Percentiles rank a stretch among this genome's conserved stretches.
Evolutionary conservation across 2,888 invertebrate species (phyloP).

Genomic region (Cerastoderma edule): DNA sequence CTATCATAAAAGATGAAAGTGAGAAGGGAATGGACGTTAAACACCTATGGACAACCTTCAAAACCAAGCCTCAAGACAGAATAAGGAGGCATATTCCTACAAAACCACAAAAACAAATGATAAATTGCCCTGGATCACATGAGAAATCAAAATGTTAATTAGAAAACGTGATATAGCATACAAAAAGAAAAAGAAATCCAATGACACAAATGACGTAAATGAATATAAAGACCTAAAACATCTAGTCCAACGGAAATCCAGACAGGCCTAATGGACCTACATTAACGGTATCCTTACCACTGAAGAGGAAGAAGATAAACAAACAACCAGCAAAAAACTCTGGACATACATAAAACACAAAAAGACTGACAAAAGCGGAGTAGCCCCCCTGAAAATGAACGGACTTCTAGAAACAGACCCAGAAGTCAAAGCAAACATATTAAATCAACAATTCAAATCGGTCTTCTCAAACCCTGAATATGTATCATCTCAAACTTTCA

Average conservation of each 20-base stretch:
- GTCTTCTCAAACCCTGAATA: slow-evolving; percentile 13
- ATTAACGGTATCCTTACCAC: slow-evolving; percentile 1
- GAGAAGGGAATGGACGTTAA: not conserved
- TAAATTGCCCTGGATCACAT: slow-evolving; percentile 40
- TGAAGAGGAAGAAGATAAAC: not conserved
- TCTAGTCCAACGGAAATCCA: not conserved
- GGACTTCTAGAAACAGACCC: slow-evolving; percentile 18
- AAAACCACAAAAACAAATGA: slow-evolving; percentile 35
- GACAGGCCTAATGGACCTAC: slow-evolving; percentile 39
- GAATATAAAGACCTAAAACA: slow-evolving; percentile 25
- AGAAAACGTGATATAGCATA: slow-evolving; percentile 7
- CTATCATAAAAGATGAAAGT: not conserved
- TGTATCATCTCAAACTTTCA: too few relatives aligned
- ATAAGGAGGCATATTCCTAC: slow-evolving; percentile 28
- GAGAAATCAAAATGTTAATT: slow-evolving; percentile 8
- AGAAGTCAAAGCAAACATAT: slow-evolving; percentile 16
- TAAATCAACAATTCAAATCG: slow-evolving; percentile 28
- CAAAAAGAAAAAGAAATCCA: slow-evolving; percentile 33
- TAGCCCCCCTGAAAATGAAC: slow-evolving; percentile 7
- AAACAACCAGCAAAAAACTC: not conserved
- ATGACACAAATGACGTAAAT: not conserved
- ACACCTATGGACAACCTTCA: slow-evolving; percentile 1
- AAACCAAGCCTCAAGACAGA: not conserved
- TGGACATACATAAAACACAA: slow-evolving; percentile 32
- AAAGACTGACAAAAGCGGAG: slow-evolving; percentile 5